Percentiles rank a stretch among this genome's conserved stretches.
Evolutionary conservation across 2,113 vertebrate genomes (phyloP).

Genomic region (Opisthocomus hoazin): DNA sequence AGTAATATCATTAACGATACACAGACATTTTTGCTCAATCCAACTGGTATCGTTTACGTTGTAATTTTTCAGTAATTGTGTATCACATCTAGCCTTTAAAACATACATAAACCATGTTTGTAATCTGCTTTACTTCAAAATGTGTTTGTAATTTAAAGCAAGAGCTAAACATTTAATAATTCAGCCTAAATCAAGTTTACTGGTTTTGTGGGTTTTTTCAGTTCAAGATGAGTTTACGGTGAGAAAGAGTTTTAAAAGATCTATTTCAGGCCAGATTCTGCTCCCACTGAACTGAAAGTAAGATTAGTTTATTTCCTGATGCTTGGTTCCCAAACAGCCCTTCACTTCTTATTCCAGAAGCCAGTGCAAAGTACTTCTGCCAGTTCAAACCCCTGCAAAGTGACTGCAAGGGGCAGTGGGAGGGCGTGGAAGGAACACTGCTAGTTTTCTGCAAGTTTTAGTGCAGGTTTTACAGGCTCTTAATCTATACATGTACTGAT

Average conservation of each 20-base stretch:
- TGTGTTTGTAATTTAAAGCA: constrained; percentile 8
- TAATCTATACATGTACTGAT: fast-evolving
- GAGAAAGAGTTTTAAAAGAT: not conserved
- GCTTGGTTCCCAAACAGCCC: not conserved
- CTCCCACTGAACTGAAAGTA: not conserved
- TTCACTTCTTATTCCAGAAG: not conserved
- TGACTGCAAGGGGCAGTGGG: not conserved
- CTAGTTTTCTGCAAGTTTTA: not conserved
- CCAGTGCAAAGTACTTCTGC: not conserved
- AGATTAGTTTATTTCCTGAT: not conserved
- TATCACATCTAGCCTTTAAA: constrained; percentile 3
- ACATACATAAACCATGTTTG: not conserved
- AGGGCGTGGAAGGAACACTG: not conserved
- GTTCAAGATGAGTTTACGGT: not conserved
- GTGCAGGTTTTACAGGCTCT: not conserved
- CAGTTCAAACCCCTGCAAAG: not conserved
- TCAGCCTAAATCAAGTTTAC: not conserved
- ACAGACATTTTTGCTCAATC: not conserved
- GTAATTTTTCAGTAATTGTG: constrained; percentile 20
- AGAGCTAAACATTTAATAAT: not conserved
- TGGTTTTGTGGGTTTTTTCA: not conserved
- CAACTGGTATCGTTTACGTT: not conserved
- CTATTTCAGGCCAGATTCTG: not conserved
- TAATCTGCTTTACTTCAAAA: not conserved
- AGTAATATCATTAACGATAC: constrained; percentile 38